Evolutionary conservation across 2,113 vertebrate genomes (phyloP), one percentile per base, ranked within the genome.

Genomic region (Corythornis vintsioides): DNA sequence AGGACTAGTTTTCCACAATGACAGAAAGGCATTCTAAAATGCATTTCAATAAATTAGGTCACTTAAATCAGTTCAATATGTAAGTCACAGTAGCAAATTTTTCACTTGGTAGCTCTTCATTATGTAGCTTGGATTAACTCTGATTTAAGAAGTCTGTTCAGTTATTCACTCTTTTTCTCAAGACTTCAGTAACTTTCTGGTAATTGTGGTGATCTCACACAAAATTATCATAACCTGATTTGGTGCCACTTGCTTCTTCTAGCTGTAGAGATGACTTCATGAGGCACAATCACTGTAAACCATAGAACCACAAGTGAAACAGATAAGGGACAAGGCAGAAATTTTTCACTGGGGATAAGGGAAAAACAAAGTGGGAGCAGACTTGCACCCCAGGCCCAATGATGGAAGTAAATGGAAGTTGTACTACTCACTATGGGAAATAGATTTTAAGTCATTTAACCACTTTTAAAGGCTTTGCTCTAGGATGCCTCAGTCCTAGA

Each of bases 21-120:
- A 71, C 70, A 88, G 52, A 89, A 76, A 67, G 40, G 57, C 69
- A 86, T 95, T 92, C 72, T 86, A 80, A 96, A 92, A 91, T 42
- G 60, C 29, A 15, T 93, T 95, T 88, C 86, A 57, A 65, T 86
- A 96, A 96, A 91, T 96, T 92, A 92, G 89, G 89, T 92, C 79
- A 90, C 92, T 88, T 95, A 86, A 94, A 86, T 91, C 69, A 65
- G 53, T 92, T 91, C 82, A 92, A 52, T 80, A 93, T 83, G 72
- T 92, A 93, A 96, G 91, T 88, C 89, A 92, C 4, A 1, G 85
- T 61, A 92, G 72, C 65, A 80, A 69, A 84, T 88, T 96, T 93
- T 88, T 92, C 79, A 77, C 69, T 94, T 92, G 76, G 76, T 83
- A 93, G 85, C 76, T 92, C 76, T 91, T 95, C 65, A 77, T 94